Percentiles rank a stretch among this genome's conserved stretches.
Evolutionary conservation across 1,140 invertebrate genomes (phyloP).

Genomic region (Caenorhabditis inopinata): DNA sequence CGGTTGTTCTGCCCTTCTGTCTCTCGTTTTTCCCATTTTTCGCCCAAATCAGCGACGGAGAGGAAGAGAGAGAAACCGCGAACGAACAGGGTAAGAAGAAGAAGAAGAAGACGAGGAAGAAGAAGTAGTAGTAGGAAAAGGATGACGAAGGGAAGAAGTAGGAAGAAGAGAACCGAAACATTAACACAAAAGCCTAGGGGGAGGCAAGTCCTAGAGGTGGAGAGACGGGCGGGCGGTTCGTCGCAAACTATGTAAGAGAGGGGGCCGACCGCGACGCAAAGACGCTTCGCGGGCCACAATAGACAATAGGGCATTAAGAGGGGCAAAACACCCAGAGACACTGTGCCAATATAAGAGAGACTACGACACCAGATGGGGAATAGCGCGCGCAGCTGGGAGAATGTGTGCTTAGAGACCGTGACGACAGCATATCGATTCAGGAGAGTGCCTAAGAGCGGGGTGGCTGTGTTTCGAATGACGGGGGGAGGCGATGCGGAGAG

Average conservation of each 20-base stretch:
- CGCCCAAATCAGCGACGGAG: background rate
- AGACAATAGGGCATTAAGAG: background rate
- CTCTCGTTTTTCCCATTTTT: too few species aligned
- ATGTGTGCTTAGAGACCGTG: background rate
- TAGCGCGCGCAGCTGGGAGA: background rate
- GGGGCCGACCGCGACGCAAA: conserved; percentile 18
- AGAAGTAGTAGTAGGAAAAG: too few species aligned
- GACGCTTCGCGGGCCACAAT: background rate
- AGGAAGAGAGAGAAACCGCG: background rate
- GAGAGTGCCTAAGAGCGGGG: background rate
- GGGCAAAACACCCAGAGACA: background rate
- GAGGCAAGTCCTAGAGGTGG: background rate
- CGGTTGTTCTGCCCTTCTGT: background rate
- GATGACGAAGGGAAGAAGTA: background rate
- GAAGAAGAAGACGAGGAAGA: background rate
- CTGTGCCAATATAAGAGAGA: background rate
- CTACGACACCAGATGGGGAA: background rate
- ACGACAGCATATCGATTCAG: conserved; percentile 11
- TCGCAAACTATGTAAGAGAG: conserved; percentile 5
- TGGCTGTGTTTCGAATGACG: background rate
- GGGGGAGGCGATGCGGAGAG: background rate
- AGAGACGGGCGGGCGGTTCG: background rate
- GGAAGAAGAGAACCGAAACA: background rate
- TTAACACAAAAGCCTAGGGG: background rate
- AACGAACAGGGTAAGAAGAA: background rate